These are phyloP conservation scores for Eupithecia tripunctaria DNA, from an alignment of 2,888 invertebrate genomes.

Conservation along the genomic window DNA sequence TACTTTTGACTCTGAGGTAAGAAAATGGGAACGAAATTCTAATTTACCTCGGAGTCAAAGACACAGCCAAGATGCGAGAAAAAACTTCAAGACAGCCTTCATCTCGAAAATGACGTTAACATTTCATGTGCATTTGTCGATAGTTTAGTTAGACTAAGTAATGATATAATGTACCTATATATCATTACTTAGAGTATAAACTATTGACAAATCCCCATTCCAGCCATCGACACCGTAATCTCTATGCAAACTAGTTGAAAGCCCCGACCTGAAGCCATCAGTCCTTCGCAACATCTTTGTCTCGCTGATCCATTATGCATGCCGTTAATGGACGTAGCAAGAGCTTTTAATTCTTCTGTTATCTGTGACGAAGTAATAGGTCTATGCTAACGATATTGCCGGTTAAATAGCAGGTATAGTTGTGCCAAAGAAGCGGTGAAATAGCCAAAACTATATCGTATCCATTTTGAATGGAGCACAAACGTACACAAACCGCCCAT, in stretches of 20 bases:
- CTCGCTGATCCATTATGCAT: slow-evolving; percentile 43
- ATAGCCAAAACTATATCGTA: not conserved
- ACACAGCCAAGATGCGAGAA: too few species aligned
- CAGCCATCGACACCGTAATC: slow-evolving; percentile 29
- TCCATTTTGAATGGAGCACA: too few species aligned
- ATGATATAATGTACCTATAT: too few species aligned
- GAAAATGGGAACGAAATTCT: too few species aligned
- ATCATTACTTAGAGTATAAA: not conserved
- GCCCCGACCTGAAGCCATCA: slow-evolving; percentile 37
- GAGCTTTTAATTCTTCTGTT: slow-evolving; percentile 33
- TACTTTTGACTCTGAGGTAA: too few species aligned
- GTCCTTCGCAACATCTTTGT: slow-evolving; percentile 42
- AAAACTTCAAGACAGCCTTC: not conserved
- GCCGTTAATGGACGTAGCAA: slow-evolving; percentile 35
- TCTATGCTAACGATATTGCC: not conserved
- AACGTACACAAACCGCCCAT: too few species aligned
- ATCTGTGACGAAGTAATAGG: slow-evolving; percentile 6
- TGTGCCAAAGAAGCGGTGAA: not conserved
- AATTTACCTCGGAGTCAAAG: too few species aligned
- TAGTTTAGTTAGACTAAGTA: too few species aligned
- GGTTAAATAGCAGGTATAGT: not conserved
- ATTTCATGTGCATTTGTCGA: too few species aligned
- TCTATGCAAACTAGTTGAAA: slow-evolving; percentile 46
- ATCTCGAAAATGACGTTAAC: not conserved
- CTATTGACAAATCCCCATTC: slow-evolving; percentile 14